Evolutionary conservation across 2,797 vertebrate species (phyloP), one percentile per base, ranked within the genome.

Genomic region (Tympanoctomys barrerae): DNA sequence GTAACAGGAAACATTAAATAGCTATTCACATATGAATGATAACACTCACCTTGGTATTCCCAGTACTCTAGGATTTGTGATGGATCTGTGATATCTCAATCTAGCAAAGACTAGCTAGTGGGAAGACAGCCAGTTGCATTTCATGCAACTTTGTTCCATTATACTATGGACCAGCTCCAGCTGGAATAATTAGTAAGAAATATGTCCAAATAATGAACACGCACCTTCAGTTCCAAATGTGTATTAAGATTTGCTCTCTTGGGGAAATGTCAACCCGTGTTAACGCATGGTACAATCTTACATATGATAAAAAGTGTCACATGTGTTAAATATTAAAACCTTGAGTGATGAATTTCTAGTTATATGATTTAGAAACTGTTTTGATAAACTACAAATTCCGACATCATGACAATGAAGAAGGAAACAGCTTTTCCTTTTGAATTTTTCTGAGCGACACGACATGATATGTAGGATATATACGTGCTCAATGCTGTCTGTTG

Each of bases 121-220:
- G 90, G 89, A 93, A 96, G 73, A 79, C 2, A 82, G 91, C 89
- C 96, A 93, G 66, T 8, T 52, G n/a, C 28, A 96, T 90, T 96
- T 93, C 94, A 93, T 90, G 71, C 77, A 89, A 77, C 66, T 96
- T 83, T 91, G 52, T 90, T 94, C 73, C 89, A 91, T 97, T 95
- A 91, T 64, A 49, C 91, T 61, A 64, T 95, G 93, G 93, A 95
- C 12, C 13, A 71, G 46, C 11, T 97, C 81, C 97, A 96, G 73
- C 36, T 96, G 68, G n/a, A 66, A 95, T 88, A 83, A 95, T 96
- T 90, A 88, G 62, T 52, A 95, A 96, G 84, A 97, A 93, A 64
- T 93, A 97, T 91, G 18, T 46, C 57, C 88, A 92, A 88, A 94
- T 96, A 96, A 97, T 96, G 93, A 96, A 97, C 93, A 96, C 52